Evolutionary conservation across 2,797 vertebrate species (phyloP), one percentile per base, ranked within the genome.

Genomic region (Myotis myotis): DNA sequence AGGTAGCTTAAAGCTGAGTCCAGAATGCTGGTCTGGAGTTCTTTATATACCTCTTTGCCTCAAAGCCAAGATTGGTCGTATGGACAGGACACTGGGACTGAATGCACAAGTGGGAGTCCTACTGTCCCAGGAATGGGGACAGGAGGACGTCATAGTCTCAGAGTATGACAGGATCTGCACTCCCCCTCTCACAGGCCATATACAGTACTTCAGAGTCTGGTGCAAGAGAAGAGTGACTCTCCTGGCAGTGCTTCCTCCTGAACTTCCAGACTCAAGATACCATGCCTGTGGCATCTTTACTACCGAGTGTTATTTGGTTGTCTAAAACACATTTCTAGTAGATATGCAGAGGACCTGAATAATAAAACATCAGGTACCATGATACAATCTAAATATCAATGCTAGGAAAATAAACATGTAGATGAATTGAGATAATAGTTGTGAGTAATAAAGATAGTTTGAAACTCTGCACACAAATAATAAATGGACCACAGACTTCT

Each of bases 401-500:
- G 49, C 47, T 68, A 94, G 47, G 47, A 80, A 96, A 83, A 72
- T 22, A 83, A 78, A 64, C 30, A 89, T 23, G 16, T 36, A 91
- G 79, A 81, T 74, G 51, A 89, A 36, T 38, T n/a, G 41, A 76
- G 51, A 44, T 49, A 76, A 76, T 55, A 87, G 2, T 72, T 76
- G 51, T 25, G 68, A 95, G n/a, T 49, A 78, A 83, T 84, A 74
- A 74, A 55, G 15, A 36, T 33, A 62, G 57, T 68, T 4, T 13
- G 49, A 76, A 0, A 5, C n/a, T 66, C 25, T 5, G 55, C 49
- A 80, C 62, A 53, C 4, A 79, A 9, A 0, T 5, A 49, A 76
- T 38, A 94, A 87, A 87, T 85, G 60, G 80, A 96, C 64, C 41
- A 10, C 17, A 68, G 78, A 62, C 23, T 86, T 53, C 71, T 89